Evolutionary conservation across 2,113 vertebrate genomes (phyloP).

Genomic region (Cottus gobio): DNA sequence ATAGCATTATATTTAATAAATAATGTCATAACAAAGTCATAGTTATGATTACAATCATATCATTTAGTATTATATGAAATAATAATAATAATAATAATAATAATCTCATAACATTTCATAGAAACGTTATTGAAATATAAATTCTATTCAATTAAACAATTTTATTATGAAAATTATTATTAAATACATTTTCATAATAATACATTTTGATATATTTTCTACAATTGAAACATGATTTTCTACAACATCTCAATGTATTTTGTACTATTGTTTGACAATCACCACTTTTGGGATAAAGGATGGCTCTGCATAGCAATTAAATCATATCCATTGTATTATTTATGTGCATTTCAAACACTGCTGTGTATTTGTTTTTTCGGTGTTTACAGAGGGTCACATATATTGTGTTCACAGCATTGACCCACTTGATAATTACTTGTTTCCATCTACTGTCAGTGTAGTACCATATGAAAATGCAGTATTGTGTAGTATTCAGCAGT

Average conservation of each 20-base stretch:
- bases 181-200: not conserved
- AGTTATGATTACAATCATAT: too few species aligned
- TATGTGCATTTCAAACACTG: not conserved
- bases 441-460: not conserved
- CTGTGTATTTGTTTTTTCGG: not conserved
- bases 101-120: too few species aligned
- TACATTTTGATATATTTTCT: not conserved
- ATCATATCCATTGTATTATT: not conserved
- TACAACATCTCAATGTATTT: not conserved
- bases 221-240: not conserved
- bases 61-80: too few species aligned
- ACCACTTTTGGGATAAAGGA: not conserved
- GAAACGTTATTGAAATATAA: not conserved
- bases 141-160: not conserved
- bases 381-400: not conserved
- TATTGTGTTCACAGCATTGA: not conserved
- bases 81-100: too few species aligned
- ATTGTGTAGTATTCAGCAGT: conserved; percentile 25
- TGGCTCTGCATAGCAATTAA: not conserved
- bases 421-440: not conserved
- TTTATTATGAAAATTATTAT: not conserved
- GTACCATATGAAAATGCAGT: not conserved
- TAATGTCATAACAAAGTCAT: too few species aligned
- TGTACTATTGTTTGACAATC: not conserved
- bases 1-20: too few species aligned